Conservation (phyloP, 2,797 vertebrate genomes). For the Basileuterus tristriatus region DNA sequence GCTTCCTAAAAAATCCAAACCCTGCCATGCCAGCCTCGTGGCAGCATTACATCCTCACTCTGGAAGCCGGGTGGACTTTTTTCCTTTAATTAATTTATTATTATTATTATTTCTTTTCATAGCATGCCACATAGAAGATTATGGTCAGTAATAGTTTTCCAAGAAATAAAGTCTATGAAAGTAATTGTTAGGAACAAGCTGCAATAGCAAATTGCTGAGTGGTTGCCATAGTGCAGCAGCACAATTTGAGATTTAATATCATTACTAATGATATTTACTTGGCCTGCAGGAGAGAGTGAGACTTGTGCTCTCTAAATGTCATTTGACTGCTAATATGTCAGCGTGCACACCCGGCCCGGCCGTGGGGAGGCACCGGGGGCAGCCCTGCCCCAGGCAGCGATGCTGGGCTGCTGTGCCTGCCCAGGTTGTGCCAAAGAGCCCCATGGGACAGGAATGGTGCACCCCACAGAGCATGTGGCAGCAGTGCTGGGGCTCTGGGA, state of each 20-base stretch:
- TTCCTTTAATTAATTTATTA: not conserved
- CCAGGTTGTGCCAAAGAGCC: not conserved
- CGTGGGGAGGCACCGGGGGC: not conserved
- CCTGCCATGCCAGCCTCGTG: not conserved
- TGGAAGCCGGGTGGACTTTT: not conserved
- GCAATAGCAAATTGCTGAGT: not conserved
- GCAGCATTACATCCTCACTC: not conserved
- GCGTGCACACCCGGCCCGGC: not conserved
- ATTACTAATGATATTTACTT: slow-evolving; percentile 46
- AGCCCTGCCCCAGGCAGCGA: accelerated
- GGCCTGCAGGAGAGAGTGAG: slow-evolving; percentile 34
- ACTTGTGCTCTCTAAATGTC: slow-evolving; percentile 28
- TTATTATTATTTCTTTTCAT: not conserved
- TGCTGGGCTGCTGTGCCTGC: not conserved
- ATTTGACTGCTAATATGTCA: slow-evolving; percentile 21
- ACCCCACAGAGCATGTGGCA: accelerated
- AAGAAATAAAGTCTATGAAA: slow-evolving; percentile 10
- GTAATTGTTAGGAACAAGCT: slow-evolving; percentile 16
- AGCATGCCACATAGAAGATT: not conserved
- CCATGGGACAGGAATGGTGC: accelerated
- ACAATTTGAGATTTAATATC: slow-evolving; percentile 30
- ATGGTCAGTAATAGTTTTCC: not conserved
- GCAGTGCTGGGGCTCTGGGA: not conserved
- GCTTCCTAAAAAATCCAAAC: not conserved
- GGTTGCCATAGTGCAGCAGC: slow-evolving; percentile 43